phyloP scores from a whole-genome alignment of 2,797 vertebrate genomes.

The Enteromius thamalakanensis region DNA sequence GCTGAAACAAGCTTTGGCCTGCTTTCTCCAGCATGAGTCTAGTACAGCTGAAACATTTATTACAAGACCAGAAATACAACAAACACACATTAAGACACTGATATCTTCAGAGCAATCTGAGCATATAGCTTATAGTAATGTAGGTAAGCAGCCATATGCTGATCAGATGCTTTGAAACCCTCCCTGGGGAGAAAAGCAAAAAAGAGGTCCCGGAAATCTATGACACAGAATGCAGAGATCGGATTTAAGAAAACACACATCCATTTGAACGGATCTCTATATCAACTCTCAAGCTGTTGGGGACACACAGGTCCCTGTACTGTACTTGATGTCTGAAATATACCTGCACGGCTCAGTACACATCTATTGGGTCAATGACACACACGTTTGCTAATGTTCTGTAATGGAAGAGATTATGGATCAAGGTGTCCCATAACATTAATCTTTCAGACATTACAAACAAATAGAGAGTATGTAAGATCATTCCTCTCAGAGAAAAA shows the following conservation, averaged over 20 bases:
- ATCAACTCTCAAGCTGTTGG: conserved; percentile 27
- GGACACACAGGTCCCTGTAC: neutral
- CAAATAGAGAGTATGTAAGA: conserved; percentile 17
- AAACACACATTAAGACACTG: neutral
- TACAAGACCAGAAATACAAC: neutral
- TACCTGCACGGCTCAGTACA: neutral
- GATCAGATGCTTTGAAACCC: conserved; percentile 42
- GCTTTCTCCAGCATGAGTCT: conserved; percentile 20
- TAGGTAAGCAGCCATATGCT: conserved; percentile 17
- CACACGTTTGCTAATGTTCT: conserved; percentile 35
- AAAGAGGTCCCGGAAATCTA: conserved; percentile 49
- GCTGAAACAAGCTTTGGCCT: conserved; percentile 36
- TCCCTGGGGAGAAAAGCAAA: conserved; percentile 34
- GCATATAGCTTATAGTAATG: neutral
- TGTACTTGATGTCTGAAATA: conserved; percentile 5
- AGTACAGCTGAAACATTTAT: conserved; percentile 39
- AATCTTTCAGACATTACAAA: conserved; percentile 22
- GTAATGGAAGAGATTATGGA: conserved; percentile 24
- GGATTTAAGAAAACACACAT: conserved; percentile 28
- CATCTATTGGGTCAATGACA: conserved; percentile 37
- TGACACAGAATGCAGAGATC: conserved; percentile 34
- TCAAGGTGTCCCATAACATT: conserved; percentile 7
- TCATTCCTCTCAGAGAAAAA: neutral
- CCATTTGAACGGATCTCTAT: conserved; percentile 49
- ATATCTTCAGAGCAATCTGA: neutral